phyloP scores from a whole-genome alignment of 2,888 invertebrate genomes.

The Eupithecia subfuscata region DNA sequence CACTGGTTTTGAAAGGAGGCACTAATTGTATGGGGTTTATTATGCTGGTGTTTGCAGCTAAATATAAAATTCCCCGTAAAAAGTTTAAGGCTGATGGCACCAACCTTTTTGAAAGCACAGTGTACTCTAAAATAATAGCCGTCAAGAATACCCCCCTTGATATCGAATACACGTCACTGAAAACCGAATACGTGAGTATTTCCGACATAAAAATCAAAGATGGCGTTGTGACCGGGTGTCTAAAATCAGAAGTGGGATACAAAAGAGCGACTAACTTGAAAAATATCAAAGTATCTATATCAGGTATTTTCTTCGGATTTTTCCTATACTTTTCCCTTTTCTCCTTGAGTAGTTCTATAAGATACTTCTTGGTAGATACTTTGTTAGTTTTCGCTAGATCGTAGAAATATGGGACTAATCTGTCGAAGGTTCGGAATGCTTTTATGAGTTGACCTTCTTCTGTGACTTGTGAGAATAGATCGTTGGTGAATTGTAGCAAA shows the following conservation, averaged over 20 bases:
- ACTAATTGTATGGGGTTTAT: constrained; percentile 85
- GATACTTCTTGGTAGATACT: constrained; percentile 85
- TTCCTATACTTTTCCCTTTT: constrained; percentile 87
- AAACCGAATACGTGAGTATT: constrained; percentile 87
- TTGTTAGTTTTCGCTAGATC: constrained; percentile 90
- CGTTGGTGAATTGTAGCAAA: constrained; percentile 90
- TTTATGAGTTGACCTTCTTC: constrained; percentile 72
- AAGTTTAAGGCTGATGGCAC: constrained; percentile 92
- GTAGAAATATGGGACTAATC: constrained; percentile 83
- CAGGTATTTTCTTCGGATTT: constrained; percentile 85
- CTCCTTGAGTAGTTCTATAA: constrained; percentile 88
- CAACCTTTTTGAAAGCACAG: constrained; percentile 90
- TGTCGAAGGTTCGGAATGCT: constrained; percentile 85
- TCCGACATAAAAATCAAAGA: constrained; percentile 92
- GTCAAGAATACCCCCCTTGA: constrained; percentile 91
- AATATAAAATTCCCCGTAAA: constrained; percentile 89
- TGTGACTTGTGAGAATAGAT: constrained; percentile 79
- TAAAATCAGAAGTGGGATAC: constrained; percentile 95
- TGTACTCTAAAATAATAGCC: constrained; percentile 91
- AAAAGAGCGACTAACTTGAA: constrained; percentile 92
- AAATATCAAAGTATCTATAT: constrained; percentile 89
- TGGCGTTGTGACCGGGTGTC: constrained; percentile 96
- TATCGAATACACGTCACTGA: constrained; percentile 87
- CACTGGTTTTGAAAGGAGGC: constrained; percentile 87
- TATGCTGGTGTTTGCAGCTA: constrained; percentile 86